Conservation (phyloP, 2,888 invertebrate genomes). For the Lagria hirta region DNA sequence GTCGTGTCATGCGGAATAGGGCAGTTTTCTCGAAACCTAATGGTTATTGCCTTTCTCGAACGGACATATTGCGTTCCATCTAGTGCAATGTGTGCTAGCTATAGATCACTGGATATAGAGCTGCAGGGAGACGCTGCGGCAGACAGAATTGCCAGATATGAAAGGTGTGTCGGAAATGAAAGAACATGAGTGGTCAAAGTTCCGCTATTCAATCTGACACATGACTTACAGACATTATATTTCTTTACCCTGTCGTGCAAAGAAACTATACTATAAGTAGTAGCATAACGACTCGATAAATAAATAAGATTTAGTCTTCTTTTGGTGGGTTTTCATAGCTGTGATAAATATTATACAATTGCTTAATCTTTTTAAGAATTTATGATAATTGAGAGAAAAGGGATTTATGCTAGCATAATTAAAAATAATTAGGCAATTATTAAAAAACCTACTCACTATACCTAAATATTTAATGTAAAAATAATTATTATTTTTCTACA, state of each 20-base stretch:
- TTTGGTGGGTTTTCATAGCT: not conserved
- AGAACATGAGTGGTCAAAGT: slow-evolving; percentile 34
- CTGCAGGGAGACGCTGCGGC: slow-evolving; percentile 45
- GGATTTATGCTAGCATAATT: no score
- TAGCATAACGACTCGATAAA: not conserved
- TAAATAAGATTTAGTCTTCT: not conserved
- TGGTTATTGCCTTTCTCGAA: slow-evolving; percentile 64
- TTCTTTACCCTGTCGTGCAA: not conserved
- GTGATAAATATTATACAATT: not conserved
- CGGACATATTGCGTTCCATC: slow-evolving; percentile 64
- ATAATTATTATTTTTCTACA: no score
- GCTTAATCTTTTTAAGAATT: not conserved
- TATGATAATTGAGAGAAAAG: not conserved
- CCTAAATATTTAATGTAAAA: no score
- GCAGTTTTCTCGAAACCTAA: slow-evolving; percentile 63
- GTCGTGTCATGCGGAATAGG: slow-evolving; percentile 63
- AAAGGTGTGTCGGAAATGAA: slow-evolving; percentile 39
- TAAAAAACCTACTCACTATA: no score
- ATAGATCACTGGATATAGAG: slow-evolving; percentile 57
- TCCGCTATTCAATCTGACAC: slow-evolving; percentile 18
- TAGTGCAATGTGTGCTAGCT: slow-evolving; percentile 61
- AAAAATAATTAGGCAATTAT: no score
- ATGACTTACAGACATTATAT: slow-evolving; percentile 20
- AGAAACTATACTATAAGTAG: not conserved
- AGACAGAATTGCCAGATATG: slow-evolving; percentile 41